Evolutionary conservation across 2,113 vertebrate species (phyloP), one percentile per base, ranked within the genome.

Genomic region (Rhipidura dahli): DNA sequence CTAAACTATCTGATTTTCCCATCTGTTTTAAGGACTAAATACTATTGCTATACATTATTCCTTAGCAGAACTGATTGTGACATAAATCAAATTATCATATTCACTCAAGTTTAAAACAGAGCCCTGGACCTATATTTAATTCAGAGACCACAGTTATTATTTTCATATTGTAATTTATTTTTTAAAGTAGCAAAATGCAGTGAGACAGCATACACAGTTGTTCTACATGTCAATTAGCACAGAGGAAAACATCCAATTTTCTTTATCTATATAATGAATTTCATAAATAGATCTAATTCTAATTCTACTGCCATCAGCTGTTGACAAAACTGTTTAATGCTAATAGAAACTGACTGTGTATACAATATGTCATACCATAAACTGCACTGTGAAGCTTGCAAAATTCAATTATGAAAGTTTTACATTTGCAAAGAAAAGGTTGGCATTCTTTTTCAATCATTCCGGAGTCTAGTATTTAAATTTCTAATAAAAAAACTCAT

Each of bases 281-380:
- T 95, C 78, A 97, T 59, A 95, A 94, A 93, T n/a, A 94, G 65
- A 94, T 27, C 50, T 75, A 96, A 97, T 97, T 92, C 90, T n/a
- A 96, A 96, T 95, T 96, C 60, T 92, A 89, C 83, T 96, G 83
- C n/a, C 60, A 95, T 73, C 65, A 93, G 68, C 88, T 95, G 85
- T 87, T 97, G 90, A 95, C 71, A 95, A 92, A 95, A 95, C 40
- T 80, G 16, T 95, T 94, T 89, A 87, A 94, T 83, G 73, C 94
- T 96, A 97, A 45, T 47, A 92, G 84, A 93, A 97, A 96, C 21
- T 86, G 56, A 86, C 35, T 81, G 44, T 86, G 21, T 71, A 87
- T 59, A 96, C 75, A 97, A 53, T 86, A 94, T 47, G 71, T 83
- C 80, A 90, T 1, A 1, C 39, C 42, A 95, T 75, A 95, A 96